Percentiles rank a stretch among this genome's conserved stretches.
phyloP scores from a whole-genome alignment of 1,140 invertebrate genomes.

The Psilanteris sp. region DNA sequence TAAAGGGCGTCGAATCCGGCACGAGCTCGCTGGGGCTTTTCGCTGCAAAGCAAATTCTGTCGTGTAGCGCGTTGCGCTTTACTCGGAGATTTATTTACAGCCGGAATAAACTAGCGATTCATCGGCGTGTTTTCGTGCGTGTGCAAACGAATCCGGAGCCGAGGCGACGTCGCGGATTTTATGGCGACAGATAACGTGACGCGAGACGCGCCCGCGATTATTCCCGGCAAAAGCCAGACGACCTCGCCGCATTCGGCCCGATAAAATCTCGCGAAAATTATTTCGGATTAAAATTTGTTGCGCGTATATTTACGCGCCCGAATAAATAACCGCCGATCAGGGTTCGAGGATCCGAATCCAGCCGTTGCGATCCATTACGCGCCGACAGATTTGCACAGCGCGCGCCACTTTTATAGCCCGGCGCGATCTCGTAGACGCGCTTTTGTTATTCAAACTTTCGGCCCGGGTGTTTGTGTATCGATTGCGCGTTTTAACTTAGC shows the following conservation, averaged over 20 bases:
- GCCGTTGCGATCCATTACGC: not conserved
- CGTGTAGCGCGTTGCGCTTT: not conserved
- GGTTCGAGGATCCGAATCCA: constrained; percentile 10
- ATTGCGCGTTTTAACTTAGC: no score
- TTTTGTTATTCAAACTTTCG: no score
- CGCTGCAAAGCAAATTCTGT: not conserved
- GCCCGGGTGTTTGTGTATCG: no score
- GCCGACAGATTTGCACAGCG: constrained; percentile 9
- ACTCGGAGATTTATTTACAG: constrained; percentile 32
- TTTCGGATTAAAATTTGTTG: constrained; percentile 38
- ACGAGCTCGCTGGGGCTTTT: not conserved
- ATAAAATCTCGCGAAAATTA: constrained; percentile 32
- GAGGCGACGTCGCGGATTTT: constrained; percentile 24
- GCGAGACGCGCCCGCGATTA: constrained; percentile 4
- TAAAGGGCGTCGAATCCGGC: not conserved
- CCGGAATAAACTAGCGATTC: constrained; percentile 41
- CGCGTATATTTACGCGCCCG: constrained; percentile 3
- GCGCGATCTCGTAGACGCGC: no score
- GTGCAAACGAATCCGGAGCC: constrained; percentile 14
- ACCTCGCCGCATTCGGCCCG: not conserved
- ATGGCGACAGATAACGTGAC: constrained; percentile 30
- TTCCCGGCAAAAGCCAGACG: not conserved
- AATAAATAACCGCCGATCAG: constrained; percentile 20
- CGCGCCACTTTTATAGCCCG: not conserved
- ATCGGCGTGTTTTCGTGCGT: constrained; percentile 18